Evolutionary conservation across 1,140 invertebrate genomes (phyloP).

Genomic region (Drosophila ficusphila): DNA sequence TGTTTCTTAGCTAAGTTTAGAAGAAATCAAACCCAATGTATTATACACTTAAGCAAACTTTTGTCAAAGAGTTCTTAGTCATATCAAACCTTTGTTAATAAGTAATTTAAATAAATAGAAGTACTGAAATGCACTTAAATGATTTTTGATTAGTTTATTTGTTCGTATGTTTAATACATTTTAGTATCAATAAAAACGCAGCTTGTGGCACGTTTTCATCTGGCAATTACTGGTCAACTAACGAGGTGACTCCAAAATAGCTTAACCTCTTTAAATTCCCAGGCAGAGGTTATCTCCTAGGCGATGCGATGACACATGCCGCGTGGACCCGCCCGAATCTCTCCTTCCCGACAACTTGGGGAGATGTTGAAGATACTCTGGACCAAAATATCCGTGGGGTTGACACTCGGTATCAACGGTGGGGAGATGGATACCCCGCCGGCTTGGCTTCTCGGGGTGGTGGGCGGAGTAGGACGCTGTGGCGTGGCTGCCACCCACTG

Average conservation of each 20-base stretch:
- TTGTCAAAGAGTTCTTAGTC: too few relatives aligned
- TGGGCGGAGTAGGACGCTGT: too few relatives aligned
- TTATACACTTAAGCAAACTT: too few relatives aligned
- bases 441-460: background rate
- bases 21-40: too few relatives aligned
- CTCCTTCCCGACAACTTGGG: background rate
- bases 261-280: background rate
- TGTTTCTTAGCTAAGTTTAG: too few relatives aligned
- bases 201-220: constrained; percentile 5
- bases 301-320: background rate
- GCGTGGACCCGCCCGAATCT: background rate
- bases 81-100: too few relatives aligned
- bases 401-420: too few relatives aligned
- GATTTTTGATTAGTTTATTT: background rate
- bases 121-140: too few relatives aligned
- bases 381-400: background rate
- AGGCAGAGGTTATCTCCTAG: background rate
- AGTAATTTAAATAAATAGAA: too few relatives aligned
- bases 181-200: background rate
- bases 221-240: background rate
- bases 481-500: constrained; percentile 1
- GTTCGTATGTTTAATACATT: background rate
- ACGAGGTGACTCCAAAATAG: background rate
- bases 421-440: background rate
- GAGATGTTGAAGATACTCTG: constrained; percentile 13